Percentiles rank a stretch among this genome's conserved stretches.
These are phyloP conservation scores for Oryctes rhinoceros DNA, from an alignment of 1,140 invertebrate genomes.

Conservation along the genomic window DNA sequence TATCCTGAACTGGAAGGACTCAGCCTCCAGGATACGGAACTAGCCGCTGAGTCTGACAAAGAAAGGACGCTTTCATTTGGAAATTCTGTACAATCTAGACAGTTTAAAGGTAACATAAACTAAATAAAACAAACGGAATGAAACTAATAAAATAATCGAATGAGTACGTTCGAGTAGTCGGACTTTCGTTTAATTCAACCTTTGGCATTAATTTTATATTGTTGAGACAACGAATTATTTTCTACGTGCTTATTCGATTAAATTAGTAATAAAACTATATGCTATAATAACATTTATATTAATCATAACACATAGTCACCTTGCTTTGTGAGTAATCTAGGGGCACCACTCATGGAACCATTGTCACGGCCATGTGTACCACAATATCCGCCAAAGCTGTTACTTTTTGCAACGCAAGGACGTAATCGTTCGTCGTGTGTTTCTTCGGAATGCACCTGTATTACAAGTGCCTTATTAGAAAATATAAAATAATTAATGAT, in stretches of 20 bases:
- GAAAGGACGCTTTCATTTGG: conserved; percentile 32
- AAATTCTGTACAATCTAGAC: conserved; percentile 32
- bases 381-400: conserved; percentile 86
- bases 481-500: background rate
- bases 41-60: conserved; percentile 71
- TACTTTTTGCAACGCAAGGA: conserved; percentile 80
- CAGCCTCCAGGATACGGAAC: conserved; percentile 74
- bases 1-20: conserved; percentile 85
- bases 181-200: too few species aligned
- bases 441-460: conserved; percentile 68
- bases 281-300: background rate
- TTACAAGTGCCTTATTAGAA: conserved; percentile 3
- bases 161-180: background rate
- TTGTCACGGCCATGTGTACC: conserved; percentile 61
- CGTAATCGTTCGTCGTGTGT: conserved; percentile 64
- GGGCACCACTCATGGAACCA: conserved; percentile 61
- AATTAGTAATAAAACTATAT: background rate
- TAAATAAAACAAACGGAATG: conserved; percentile 11
- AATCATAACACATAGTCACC: conserved; percentile 61
- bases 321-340: conserved; percentile 76
- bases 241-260: background rate
- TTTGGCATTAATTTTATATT: too few species aligned
- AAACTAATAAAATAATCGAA: background rate
- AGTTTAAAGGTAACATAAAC: conserved; percentile 18
- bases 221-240: too few species aligned